Percentiles rank a stretch among this genome's conserved stretches.
Conservation (phyloP, 2,113 vertebrate genomes). For the Rallus limicola region DNA sequence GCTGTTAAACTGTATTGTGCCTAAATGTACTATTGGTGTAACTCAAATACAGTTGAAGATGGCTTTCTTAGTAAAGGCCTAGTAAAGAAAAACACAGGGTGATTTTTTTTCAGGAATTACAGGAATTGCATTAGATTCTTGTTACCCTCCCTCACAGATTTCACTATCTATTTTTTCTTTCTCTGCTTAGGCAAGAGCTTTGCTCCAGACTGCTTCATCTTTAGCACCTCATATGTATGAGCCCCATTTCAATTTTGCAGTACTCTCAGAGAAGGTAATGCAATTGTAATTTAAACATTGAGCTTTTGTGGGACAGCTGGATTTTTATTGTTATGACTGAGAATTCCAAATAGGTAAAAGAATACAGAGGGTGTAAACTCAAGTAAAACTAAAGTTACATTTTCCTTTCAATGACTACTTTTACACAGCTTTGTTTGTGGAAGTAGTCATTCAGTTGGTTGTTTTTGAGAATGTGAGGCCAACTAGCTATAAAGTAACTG, state of each 20-base stretch:
- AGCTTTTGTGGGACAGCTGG: neutral
- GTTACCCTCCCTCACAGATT: neutral
- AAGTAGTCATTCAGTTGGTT: neutral
- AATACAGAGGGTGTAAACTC: neutral
- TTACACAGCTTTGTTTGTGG: neutral
- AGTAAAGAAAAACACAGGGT: neutral
- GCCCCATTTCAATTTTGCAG: conserved; percentile 92
- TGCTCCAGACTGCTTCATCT: conserved; percentile 91
- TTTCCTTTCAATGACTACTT: neutral
- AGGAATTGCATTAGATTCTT: neutral
- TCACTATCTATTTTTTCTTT: neutral
- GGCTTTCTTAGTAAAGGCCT: neutral
- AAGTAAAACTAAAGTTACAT: neutral
- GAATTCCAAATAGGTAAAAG: neutral
- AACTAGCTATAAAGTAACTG: neutral
- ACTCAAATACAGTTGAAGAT: neutral
- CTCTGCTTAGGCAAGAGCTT: conserved; percentile 86
- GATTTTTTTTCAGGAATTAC: neutral
- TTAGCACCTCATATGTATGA: conserved; percentile 94
- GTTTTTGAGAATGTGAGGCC: neutral
- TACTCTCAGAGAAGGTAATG: conserved; percentile 92
- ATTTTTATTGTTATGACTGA: neutral
- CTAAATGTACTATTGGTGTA: neutral
- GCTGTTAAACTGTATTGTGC: neutral
- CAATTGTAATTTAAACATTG: neutral